These are phyloP conservation scores for Keiferia lycopersicella DNA, from an alignment of 2,888 invertebrate genomes.

Conservation along the genomic window DNA sequence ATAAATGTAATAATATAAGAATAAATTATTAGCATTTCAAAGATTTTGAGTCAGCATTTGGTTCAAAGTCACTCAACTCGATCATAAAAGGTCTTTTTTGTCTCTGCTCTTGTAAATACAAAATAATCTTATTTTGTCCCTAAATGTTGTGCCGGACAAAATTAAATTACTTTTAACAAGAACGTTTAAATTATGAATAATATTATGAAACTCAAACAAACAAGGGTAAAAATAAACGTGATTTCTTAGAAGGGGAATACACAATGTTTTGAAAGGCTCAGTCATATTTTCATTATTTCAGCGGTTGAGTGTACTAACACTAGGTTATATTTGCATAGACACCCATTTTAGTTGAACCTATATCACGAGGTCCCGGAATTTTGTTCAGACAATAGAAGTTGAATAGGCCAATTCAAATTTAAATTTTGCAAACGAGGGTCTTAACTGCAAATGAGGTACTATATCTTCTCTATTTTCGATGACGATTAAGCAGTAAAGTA, in stretches of 20 bases:
- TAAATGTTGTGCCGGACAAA: too few relatives aligned
- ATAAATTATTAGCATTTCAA: too few relatives aligned
- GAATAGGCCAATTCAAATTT: slow-evolving; percentile 17
- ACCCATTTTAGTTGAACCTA: slow-evolving; percentile 5
- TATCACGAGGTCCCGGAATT: slow-evolving; percentile 4
- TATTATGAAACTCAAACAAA: neutral
- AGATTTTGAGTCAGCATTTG: too few relatives aligned
- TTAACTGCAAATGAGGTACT: slow-evolving; percentile 14
- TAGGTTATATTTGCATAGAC: slow-evolving; percentile 13
- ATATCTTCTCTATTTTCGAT: neutral
- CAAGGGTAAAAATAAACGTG: neutral
- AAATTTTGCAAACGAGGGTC: slow-evolving; percentile 16
- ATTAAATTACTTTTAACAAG: too few relatives aligned
- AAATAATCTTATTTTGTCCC: too few relatives aligned
- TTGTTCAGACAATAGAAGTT: slow-evolving; percentile 11
- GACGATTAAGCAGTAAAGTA: too few relatives aligned
- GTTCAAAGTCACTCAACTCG: too few relatives aligned
- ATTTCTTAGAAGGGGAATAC: neutral
- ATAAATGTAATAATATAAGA: too few relatives aligned
- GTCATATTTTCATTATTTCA: neutral
- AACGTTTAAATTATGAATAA: too few relatives aligned
- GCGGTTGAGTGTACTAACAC: neutral
- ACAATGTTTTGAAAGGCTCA: neutral
- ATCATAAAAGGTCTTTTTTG: too few relatives aligned
- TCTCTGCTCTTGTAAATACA: too few relatives aligned